Conservation (phyloP, 2,888 invertebrate species). For the Calameuta filiformis region DNA sequence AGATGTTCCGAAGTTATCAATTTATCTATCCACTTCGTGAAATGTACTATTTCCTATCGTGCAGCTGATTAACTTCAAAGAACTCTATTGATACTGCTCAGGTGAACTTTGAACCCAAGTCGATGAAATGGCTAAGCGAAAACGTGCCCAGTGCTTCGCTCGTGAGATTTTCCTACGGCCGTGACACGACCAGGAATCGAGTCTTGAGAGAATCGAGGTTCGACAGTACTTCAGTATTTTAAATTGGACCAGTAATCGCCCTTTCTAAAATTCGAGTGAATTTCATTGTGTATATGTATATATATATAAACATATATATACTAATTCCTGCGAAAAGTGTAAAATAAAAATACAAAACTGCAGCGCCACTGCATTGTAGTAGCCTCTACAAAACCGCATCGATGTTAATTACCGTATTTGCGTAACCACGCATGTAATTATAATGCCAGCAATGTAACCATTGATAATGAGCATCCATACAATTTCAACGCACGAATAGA, state of each 20-base stretch:
- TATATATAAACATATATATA: no score
- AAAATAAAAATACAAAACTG: background rate
- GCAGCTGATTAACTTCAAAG: background rate
- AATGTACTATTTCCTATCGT: background rate
- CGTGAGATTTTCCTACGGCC: conserved; percentile 25
- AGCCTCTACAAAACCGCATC: background rate
- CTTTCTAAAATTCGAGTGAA: background rate
- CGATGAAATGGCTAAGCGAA: conserved; percentile 19
- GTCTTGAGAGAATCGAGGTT: background rate
- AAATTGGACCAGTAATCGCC: background rate
- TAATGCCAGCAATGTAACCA: background rate
- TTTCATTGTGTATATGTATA: no score
- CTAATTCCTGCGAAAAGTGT: no score
- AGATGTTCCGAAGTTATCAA: background rate
- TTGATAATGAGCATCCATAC: background rate
- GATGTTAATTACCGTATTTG: background rate
- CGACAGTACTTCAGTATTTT: background rate
- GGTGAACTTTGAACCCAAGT: conserved; percentile 5
- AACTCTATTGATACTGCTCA: background rate
- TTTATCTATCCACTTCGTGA: background rate
- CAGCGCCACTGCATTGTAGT: background rate
- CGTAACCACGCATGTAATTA: background rate
- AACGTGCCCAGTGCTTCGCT: conserved; percentile 28
- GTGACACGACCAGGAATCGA: background rate
- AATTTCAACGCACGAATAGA: no score